A percentile compares a stretch with the other conserved stretches of the same genome.
Evolutionary conservation across 1,140 invertebrate species (phyloP).

Genomic region (Euura lappo): DNA sequence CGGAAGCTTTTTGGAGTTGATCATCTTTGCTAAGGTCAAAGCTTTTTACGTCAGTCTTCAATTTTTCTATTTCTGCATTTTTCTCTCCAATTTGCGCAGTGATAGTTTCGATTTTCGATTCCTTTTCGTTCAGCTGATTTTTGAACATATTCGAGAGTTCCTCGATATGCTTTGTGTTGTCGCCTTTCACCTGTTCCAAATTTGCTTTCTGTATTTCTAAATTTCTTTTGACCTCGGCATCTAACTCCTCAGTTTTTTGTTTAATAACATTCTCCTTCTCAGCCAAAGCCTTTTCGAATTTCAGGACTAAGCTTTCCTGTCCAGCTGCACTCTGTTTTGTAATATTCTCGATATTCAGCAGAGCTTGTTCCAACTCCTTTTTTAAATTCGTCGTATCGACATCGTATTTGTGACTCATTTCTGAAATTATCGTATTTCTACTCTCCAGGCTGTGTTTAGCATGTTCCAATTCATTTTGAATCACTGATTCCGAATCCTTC

Average conservation of each 20-base stretch:
- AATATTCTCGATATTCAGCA: constrained; percentile 45
- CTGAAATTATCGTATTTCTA: constrained; percentile 43
- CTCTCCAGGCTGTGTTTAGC: constrained; percentile 38
- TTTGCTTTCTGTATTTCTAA: constrained; percentile 30
- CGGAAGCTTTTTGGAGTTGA: constrained; percentile 25
- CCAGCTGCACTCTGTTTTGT: constrained; percentile 35
- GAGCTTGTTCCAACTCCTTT: constrained; percentile 53
- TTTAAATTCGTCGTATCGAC: constrained; percentile 44
- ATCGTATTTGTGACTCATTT: constrained; percentile 47
- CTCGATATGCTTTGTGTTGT: constrained; percentile 61
- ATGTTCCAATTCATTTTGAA: constrained; percentile 37
- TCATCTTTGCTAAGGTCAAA: constrained; percentile 37
- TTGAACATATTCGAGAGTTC: constrained; percentile 52
- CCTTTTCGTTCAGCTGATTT: constrained; percentile 59
- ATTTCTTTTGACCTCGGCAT: constrained; percentile 41
- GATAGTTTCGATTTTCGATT: constrained; percentile 52
- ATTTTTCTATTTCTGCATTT: constrained; percentile 58
- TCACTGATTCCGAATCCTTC: constrained; percentile 58
- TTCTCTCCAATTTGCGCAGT: constrained; percentile 50
- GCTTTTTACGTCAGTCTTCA: constrained; percentile 51
- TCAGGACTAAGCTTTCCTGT: constrained; percentile 31
- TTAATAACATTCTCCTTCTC: constrained; percentile 46
- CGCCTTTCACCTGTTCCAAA: constrained; percentile 42
- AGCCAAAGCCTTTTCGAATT: constrained; percentile 41
- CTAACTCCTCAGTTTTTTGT: constrained; percentile 41